Conservation (phyloP, 2,797 vertebrate species). For the Diglossa cyanea region DNA sequence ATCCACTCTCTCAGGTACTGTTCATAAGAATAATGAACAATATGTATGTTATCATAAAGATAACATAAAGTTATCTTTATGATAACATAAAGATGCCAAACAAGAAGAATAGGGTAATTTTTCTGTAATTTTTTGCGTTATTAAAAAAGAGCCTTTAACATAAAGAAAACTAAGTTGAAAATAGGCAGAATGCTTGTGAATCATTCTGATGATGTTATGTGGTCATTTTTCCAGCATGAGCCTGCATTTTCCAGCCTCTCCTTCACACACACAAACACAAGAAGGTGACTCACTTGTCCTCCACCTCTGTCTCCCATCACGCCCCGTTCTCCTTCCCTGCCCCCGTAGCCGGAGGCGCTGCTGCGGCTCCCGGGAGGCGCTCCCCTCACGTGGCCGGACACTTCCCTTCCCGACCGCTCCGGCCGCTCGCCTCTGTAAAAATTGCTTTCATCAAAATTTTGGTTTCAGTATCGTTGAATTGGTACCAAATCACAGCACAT, state of each 20-base stretch:
- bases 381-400: slow-evolving; percentile 84
- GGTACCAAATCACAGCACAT: neutral
- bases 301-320: slow-evolving; percentile 85
- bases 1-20: neutral
- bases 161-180: neutral
- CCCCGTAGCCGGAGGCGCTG: slow-evolving; percentile 81
- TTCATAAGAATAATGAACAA: neutral
- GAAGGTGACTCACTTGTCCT: slow-evolving; percentile 69
- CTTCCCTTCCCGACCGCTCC: slow-evolving; percentile 89
- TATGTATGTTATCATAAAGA: too few species aligned
- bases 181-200: neutral
- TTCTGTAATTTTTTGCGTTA: neutral
- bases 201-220: neutral
- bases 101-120: neutral
- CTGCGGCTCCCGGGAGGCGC: slow-evolving; percentile 82
- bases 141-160: neutral
- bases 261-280: neutral
- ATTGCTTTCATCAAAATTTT: slow-evolving; percentile 35
- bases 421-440: slow-evolving; percentile 78
- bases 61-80: too few species aligned
- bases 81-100: neutral
- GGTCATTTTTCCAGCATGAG: neutral
- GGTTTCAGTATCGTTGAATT: slow-evolving; percentile 22
- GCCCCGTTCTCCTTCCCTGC: slow-evolving; percentile 84
- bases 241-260: neutral